phyloP scores from a whole-genome alignment of 2,113 vertebrate genomes.

The Petrocephalus microphthalmus region DNA sequence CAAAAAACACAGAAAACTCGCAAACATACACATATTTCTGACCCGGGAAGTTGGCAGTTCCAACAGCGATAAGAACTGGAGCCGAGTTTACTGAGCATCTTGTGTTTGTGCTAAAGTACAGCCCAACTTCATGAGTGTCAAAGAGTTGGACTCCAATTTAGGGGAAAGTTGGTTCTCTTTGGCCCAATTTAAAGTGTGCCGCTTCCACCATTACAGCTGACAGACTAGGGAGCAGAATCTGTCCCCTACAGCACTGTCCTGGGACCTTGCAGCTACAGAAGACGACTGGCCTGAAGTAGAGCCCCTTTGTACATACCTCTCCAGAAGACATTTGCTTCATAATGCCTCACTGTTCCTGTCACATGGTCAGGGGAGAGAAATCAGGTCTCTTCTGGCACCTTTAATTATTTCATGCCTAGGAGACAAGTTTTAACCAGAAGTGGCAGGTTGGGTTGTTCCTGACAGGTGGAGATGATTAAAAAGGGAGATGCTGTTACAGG shows the following conservation, averaged over 20 bases:
- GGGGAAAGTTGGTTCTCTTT: slow-evolving; percentile 8
- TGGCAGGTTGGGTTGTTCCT: slow-evolving; percentile 77
- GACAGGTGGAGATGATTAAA: slow-evolving; percentile 82
- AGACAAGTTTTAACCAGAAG: slow-evolving; percentile 85
- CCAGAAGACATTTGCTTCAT: slow-evolving; percentile 79
- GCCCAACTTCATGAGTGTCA: not conserved
- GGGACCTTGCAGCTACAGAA: slow-evolving; percentile 37
- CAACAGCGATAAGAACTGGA: not conserved
- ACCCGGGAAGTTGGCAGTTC: not conserved
- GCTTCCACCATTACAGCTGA: slow-evolving; percentile 76
- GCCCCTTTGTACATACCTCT: slow-evolving; percentile 39
- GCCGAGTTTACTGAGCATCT: not conserved
- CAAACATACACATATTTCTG: not conserved
- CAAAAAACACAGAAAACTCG: not conserved
- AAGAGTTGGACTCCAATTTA: slow-evolving; percentile 18
- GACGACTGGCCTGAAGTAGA: slow-evolving; percentile 67
- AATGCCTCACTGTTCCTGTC: slow-evolving; percentile 63
- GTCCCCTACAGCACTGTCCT: slow-evolving; percentile 76
- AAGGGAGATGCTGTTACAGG: slow-evolving; percentile 67
- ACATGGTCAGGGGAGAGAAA: slow-evolving; percentile 62
- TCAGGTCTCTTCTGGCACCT: slow-evolving; percentile 68
- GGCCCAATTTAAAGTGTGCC: slow-evolving; percentile 19
- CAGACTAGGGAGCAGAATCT: slow-evolving; percentile 72
- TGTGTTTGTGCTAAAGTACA: not conserved
- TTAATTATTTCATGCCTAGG: slow-evolving; percentile 88